A percentile compares a stretch with the other conserved stretches of the same genome.
Conservation (phyloP, 2,888 invertebrate species). For the Hypercompe scribonia region DNA sequence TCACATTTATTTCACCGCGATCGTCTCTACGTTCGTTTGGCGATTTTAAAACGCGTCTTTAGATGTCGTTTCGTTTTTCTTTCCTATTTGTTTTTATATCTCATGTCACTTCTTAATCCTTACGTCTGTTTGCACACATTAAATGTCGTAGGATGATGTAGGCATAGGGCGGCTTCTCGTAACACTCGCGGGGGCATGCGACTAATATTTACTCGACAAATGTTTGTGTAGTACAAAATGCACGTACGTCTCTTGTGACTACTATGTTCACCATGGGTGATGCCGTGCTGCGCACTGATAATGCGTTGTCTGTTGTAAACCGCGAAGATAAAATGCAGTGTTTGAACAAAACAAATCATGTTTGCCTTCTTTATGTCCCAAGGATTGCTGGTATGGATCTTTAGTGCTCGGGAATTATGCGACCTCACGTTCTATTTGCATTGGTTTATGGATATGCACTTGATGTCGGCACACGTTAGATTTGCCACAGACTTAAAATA, state of each 20-base stretch:
- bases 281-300: slow-evolving; percentile 68
- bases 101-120: slow-evolving; percentile 50
- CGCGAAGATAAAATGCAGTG: slow-evolving; percentile 73
- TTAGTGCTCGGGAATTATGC: slow-evolving; percentile 66
- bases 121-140: slow-evolving; percentile 44
- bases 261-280: slow-evolving; percentile 70
- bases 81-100: slow-evolving; percentile 42
- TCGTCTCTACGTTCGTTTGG: slow-evolving; percentile 36
- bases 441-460: slow-evolving; percentile 63
- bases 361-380: slow-evolving; percentile 77
- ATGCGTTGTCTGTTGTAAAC: slow-evolving; percentile 65
- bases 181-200: slow-evolving; percentile 69
- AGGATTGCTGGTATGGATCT: slow-evolving; percentile 71
- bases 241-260: slow-evolving; percentile 73
- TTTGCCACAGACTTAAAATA: slow-evolving; percentile 33
- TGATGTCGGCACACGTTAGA: slow-evolving; percentile 40
- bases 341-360: slow-evolving; percentile 81
- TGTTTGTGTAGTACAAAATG: slow-evolving; percentile 76
- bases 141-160: slow-evolving; percentile 55
- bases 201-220: slow-evolving; percentile 82
- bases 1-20: slow-evolving; percentile 50
- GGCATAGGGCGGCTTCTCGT: slow-evolving; percentile 65
- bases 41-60: slow-evolving; percentile 49
- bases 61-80: slow-evolving; percentile 28
- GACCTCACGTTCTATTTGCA: slow-evolving; percentile 80